Evolutionary conservation across 1,140 invertebrate species (phyloP).

Genomic region (Cylas formicarius): DNA sequence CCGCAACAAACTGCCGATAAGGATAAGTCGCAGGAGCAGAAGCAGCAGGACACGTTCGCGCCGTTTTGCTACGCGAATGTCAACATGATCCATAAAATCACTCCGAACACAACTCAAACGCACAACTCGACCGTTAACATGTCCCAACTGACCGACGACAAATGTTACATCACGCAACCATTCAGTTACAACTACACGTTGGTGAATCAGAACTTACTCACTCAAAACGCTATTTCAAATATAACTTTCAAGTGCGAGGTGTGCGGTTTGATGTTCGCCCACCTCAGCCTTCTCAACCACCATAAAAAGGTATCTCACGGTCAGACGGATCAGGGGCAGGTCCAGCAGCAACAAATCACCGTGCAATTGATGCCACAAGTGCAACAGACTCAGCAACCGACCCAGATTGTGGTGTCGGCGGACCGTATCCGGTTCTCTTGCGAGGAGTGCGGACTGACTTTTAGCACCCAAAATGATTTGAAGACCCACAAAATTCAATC

Average conservation of each 20-base stretch:
- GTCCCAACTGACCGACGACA: slow-evolving; percentile 55
- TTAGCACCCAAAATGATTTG: slow-evolving; percentile 49
- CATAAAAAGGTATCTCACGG: slow-evolving; percentile 72
- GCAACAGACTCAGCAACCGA: slow-evolving; percentile 36
- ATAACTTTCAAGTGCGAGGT: slow-evolving; percentile 81
- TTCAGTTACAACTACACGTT: slow-evolving; percentile 59
- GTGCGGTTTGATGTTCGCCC: slow-evolving; percentile 73
- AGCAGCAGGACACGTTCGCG: slow-evolving; percentile 48
- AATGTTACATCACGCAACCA: slow-evolving; percentile 63
- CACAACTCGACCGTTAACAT: slow-evolving; percentile 53
- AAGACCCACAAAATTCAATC: slow-evolving; percentile 42
- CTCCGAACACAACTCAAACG: slow-evolving; percentile 43
- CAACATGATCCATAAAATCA: slow-evolving; percentile 57
- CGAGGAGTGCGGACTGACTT: slow-evolving; percentile 52
- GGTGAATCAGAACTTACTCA: slow-evolving; percentile 54
- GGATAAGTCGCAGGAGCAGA: slow-evolving; percentile 29
- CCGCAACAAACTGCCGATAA: slow-evolving; percentile 29
- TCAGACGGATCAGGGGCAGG: slow-evolving; percentile 44
- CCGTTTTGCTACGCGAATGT: slow-evolving; percentile 63
- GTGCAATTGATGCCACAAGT: slow-evolving; percentile 37
- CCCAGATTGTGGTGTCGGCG: slow-evolving; percentile 53
- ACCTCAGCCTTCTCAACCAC: slow-evolving; percentile 67
- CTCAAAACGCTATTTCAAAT: slow-evolving; percentile 63
- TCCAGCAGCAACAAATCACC: slow-evolving; percentile 48
- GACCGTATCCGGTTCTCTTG: slow-evolving; percentile 53